Evolutionary conservation across 2,113 vertebrate genomes (phyloP).

Genomic region (Xiphophorus couchianus): DNA sequence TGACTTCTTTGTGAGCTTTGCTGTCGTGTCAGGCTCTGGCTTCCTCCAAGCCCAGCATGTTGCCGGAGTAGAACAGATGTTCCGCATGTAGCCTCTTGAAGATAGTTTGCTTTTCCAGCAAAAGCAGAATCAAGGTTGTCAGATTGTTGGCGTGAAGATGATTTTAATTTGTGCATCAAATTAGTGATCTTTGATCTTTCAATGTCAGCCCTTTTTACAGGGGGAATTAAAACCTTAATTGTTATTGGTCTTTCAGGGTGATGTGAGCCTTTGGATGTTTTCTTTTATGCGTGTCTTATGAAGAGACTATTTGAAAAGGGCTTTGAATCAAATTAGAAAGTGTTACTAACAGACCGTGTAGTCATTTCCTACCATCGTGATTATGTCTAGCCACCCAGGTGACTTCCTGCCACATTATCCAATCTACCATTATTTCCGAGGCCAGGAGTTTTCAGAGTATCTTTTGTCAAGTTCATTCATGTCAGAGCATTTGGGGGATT

Average conservation of each 20-base stretch:
- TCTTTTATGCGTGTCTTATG: neutral
- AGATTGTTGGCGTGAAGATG: neutral
- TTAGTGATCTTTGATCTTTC: too few species aligned
- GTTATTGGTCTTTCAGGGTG: neutral
- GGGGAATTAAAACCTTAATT: neutral
- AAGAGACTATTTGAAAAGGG: neutral
- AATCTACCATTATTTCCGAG: neutral
- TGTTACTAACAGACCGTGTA: neutral
- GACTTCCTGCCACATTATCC: neutral
- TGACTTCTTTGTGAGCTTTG: neutral
- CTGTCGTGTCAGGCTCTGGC: neutral
- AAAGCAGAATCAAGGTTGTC: neutral
- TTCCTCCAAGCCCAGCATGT: neutral
- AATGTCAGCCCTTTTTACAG: neutral
- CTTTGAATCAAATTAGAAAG: neutral
- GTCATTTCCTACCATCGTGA: neutral
- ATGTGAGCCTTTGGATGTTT: neutral
- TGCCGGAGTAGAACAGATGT: neutral
- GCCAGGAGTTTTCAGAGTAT: neutral
- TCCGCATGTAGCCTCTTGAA: neutral
- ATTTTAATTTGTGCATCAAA: neutral
- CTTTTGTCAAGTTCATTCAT: neutral
- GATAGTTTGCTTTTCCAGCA: neutral
- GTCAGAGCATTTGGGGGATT: neutral
- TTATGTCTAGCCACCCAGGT: neutral